Base-by-base conservation (phyloP, 2,797 vertebrate species). In the Pteronotus mesoamericanus region DNA sequence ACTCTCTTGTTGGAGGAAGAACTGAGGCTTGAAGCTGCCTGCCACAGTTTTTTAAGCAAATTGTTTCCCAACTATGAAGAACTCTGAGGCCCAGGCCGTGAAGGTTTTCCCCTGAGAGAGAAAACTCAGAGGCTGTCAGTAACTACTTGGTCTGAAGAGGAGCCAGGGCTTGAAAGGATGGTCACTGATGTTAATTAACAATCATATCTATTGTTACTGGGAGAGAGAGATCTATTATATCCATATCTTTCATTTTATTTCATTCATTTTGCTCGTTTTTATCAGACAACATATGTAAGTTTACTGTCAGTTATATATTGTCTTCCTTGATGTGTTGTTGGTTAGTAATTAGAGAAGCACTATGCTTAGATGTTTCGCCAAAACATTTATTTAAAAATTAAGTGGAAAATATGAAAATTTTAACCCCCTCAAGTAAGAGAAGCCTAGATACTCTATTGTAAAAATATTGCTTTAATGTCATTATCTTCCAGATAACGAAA, bases 281-380 rank as follows among this genome's bases (percentile, higher is more conserved):
- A 91, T 77, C 22, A 66, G 37, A 68, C 3, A 79, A 48, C 18
- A 79, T 2, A 46, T 34, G 14, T 1, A 34, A 24, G 12, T 5
- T 91, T 64, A 37, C 6, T 34, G 44, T 66, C 80, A 48, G 71
- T 51, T 46, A 39, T 61, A 21, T 32, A 44, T 16, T 72, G 3
- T 48, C 32, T 88, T 91, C 82, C 16, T 46, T 91, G 97, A 71
- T 90, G 37, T 12, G 86, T 51, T 71, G 15, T 39, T 95, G 71
- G 80, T 77, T 83, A 91, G n/a, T 34, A 87, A 84, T 21, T 53
- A 94, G 10, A 53, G 24, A 93, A 90, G 78, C 89, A 11, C 2
- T 15, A 74, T 53, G 26, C 12, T 74, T 83, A 79, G 22, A 32
- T 80, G 5, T 53, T 71, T 34, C 53, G 85, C 93, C 9, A 84